Percentiles rank a stretch among this genome's conserved stretches.
phyloP scores from a whole-genome alignment of 2,113 vertebrate species.

The Boulengeromyrus knoepffleri region DNA sequence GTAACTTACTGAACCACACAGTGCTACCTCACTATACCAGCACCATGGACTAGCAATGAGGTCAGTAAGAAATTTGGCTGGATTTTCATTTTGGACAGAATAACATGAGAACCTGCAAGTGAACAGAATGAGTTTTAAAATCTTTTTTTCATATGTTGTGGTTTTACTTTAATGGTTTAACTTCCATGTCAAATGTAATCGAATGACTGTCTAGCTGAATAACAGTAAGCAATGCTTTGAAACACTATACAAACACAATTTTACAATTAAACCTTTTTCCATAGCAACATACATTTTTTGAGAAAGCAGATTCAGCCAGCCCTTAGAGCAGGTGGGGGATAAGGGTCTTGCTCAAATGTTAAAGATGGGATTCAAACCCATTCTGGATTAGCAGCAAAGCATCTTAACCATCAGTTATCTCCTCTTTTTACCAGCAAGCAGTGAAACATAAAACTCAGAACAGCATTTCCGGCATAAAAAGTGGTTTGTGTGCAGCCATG shows the following conservation, averaged over 20 bases:
- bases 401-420: neutral
- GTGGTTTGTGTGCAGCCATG: neutral
- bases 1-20: neutral
- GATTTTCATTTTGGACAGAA: neutral
- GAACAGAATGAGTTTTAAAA: neutral
- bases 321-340: neutral
- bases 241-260: neutral
- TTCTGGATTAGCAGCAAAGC: neutral
- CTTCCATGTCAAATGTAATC: neutral
- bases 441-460: neutral
- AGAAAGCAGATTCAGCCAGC: neutral
- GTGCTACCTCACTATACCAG: neutral
- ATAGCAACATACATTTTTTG: neutral
- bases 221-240: neutral
- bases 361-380: neutral
- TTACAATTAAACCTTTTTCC: neutral
- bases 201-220: neutral
- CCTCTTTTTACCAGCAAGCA: neutral
- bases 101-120: neutral
- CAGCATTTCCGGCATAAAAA: neutral
- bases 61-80: neutral
- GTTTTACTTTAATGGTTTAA: neutral
- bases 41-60: neutral
- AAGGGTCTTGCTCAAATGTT: neutral
- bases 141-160: neutral